These are phyloP conservation scores for Lasioglossum calceatum DNA, from an alignment of 2,888 invertebrate species.

Conservation along the genomic window DNA sequence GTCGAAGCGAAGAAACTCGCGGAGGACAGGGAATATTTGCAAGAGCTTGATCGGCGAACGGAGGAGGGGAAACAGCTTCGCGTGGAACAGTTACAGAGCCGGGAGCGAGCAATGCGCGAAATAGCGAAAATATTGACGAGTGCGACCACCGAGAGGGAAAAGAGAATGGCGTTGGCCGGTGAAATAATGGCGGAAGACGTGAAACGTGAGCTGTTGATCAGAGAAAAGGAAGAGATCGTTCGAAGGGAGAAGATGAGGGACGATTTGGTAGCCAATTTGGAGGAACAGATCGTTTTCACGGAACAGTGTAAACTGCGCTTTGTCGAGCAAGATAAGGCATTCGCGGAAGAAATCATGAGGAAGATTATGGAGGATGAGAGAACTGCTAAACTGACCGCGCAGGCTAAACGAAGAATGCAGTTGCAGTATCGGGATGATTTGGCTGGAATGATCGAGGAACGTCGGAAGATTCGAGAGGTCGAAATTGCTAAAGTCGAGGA, in stretches of 20 bases:
- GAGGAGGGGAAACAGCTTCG: conserved; percentile 41
- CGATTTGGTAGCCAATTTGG: conserved; percentile 67
- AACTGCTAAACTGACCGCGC: conserved; percentile 69
- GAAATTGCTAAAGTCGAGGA: conserved; percentile 64
- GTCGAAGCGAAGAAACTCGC: conserved; percentile 49
- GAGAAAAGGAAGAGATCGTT: conserved; percentile 67
- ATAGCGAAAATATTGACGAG: conserved; percentile 68
- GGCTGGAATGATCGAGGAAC: conserved; percentile 72
- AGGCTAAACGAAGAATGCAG: conserved; percentile 71
- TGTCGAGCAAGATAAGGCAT: conserved; percentile 70
- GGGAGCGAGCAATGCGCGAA: conserved; percentile 59
- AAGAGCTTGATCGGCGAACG: conserved; percentile 68
- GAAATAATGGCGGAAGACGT: conserved; percentile 77
- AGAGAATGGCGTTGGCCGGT: conserved; percentile 63
- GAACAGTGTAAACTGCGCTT: conserved; percentile 70
- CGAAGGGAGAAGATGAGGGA: conserved; percentile 58
- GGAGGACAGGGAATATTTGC: conserved; percentile 63
- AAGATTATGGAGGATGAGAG: conserved; percentile 75
- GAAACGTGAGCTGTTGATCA: conserved; percentile 63
- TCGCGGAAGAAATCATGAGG: conserved; percentile 75
- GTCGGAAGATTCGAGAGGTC: conserved; percentile 66
- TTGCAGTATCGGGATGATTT: conserved; percentile 74
- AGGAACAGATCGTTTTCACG: conserved; percentile 74
- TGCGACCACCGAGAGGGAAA: conserved; percentile 48
- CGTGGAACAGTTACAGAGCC: conserved; percentile 44